A percentile compares a stretch with the other conserved stretches of the same genome.
Evolutionary conservation across 2,113 vertebrate species (phyloP).

Genomic region (Atherinomorus stipes): DNA sequence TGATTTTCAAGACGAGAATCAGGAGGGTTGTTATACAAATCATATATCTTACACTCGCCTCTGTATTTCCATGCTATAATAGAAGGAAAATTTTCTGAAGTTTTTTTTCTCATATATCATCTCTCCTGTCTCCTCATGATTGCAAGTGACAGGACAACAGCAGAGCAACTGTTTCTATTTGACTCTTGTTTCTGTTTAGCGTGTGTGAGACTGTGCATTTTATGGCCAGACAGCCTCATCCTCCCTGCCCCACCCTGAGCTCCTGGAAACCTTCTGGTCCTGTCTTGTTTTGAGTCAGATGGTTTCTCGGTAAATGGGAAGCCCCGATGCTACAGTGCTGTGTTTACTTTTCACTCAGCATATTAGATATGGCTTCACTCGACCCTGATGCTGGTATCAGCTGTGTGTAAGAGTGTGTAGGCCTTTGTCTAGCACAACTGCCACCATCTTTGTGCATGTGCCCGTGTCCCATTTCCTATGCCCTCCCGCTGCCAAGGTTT

Average conservation of each 20-base stretch:
- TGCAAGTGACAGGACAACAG: constrained; percentile 55
- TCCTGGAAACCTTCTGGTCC: constrained; percentile 47
- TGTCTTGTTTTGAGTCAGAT: constrained; percentile 63
- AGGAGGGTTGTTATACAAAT: no score
- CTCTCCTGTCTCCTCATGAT: constrained; percentile 11
- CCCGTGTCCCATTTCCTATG: constrained; percentile 31
- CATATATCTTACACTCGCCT: no score
- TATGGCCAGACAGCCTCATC: constrained; percentile 16
- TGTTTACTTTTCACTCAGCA: constrained; percentile 83
- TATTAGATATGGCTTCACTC: constrained; percentile 72
- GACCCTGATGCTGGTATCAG: constrained; percentile 80
- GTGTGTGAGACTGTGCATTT: constrained; percentile 37
- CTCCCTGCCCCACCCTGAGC: constrained; percentile 34
- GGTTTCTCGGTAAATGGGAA: constrained; percentile 55
- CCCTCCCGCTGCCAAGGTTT: constrained; percentile 29
- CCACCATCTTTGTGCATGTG: neutral
- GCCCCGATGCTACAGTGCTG: constrained; percentile 64
- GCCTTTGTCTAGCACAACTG: constrained; percentile 23
- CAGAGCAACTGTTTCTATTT: constrained; percentile 45
- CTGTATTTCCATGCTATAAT: neutral
- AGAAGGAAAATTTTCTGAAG: neutral
- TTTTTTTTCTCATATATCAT: constrained; percentile 27
- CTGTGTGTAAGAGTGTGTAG: constrained; percentile 40
- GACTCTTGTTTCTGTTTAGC: constrained; percentile 34
- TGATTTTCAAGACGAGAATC: neutral